Base-by-base conservation (phyloP, 1,140 invertebrate genomes). In the Drosophila seguyi region DNA sequence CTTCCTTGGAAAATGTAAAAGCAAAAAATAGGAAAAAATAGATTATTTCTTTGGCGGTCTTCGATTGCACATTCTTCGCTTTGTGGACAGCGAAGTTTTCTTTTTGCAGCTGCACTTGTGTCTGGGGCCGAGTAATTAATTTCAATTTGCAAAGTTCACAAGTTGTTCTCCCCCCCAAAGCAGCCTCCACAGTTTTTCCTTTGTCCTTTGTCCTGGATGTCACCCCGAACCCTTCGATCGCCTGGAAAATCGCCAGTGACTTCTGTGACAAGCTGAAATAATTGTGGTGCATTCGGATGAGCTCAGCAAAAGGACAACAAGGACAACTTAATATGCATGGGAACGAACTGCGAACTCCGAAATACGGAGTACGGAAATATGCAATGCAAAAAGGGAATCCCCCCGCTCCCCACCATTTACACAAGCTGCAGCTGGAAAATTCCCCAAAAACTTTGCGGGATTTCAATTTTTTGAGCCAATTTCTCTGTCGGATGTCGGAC, bases 121-220 rank as follows among this genome's bases (percentile, higher is more conserved):
- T 58, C n/a, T n/a, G n/a, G n/a, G n/a, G 61, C 66, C 67, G 73
- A 84, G 84, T 87, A 87, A 87, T 87, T 88, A 83, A 88, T 87
- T 88, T 87, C 84, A 83, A 83, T 87, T 88, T 87, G 83, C 79
- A 83, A 88, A 87, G 79, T 88, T 87, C 83, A 88, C 79, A 69
- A 88, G 75, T 82, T 81, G 76, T 67, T 62, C 48, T 47, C 59
- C 41, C 57, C 6, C n/a, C n/a, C n/a, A n/a, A 47, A n/a, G n/a
- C 39, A 53, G 50, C 50, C 50, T 36, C 25, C 8, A 14, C 14
- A 53, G 13, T 53, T 53, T 53, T 53, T 53, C 52, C 52, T 38
- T 55, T 55, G 52, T 55, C 52, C 52, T 55, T 55, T 29, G 8
- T 45, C 39, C 27, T 31, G 27, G 27, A 31, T 18, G 16, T 10